phyloP scores from a whole-genome alignment of 35 echinoderm and acorn worm species.

The Patiria miniata region DNA sequence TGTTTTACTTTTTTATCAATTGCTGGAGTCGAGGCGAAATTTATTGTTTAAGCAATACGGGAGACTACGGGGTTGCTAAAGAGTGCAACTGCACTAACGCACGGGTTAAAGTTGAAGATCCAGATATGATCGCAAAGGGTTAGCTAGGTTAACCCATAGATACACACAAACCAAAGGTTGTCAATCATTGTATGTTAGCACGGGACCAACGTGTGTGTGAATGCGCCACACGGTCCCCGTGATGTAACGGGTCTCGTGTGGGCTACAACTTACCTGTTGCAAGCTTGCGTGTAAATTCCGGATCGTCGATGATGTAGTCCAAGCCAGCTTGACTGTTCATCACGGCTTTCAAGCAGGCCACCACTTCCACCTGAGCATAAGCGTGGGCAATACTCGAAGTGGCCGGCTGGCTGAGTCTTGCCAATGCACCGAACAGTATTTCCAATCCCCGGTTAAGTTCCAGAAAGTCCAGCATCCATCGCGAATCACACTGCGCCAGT shows the following conservation, averaged over 20 bases:
- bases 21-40: no score
- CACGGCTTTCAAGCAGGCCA: constrained; percentile 71
- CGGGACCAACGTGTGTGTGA: background rate
- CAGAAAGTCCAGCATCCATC: constrained; percentile 71
- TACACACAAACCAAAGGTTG: no score
- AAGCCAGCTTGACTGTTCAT: constrained; percentile 76
- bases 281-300: constrained; percentile 72
- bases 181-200: no score
- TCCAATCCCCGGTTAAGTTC: constrained; percentile 61
- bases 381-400: constrained; percentile 41
- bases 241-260: no score
- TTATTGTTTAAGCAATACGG: no score
- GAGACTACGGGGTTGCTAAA: no score
- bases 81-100: background rate
- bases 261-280: constrained; percentile 69
- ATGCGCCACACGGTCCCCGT: no score
- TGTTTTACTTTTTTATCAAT: no score
- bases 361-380: constrained; percentile 69
- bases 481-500: constrained; percentile 47
- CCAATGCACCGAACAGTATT: constrained; percentile 51
- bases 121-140: background rate
- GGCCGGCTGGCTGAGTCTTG: constrained; percentile 42
- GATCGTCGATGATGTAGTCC: constrained; percentile 86
- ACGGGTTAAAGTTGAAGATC: constrained; percentile 11
- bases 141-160: no score